phyloP scores from a whole-genome alignment of 2,113 vertebrate genomes.

The Siniperca knerii region DNA sequence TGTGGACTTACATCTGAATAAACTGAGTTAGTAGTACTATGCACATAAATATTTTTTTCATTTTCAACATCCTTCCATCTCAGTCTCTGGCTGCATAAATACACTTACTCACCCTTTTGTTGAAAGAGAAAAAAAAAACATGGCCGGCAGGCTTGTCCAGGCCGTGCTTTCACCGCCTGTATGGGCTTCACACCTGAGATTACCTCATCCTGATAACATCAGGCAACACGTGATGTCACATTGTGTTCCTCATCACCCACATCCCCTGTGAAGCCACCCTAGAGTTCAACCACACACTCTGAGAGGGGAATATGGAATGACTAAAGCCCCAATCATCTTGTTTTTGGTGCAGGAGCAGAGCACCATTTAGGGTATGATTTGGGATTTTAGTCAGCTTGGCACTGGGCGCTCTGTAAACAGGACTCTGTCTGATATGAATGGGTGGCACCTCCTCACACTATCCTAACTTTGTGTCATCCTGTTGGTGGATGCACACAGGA shows the following conservation, averaged over 20 bases:
- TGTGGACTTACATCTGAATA: constrained; percentile 31
- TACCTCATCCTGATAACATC: constrained; percentile 52
- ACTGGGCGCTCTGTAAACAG: constrained; percentile 33
- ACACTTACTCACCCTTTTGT: constrained; percentile 28
- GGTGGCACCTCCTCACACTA: constrained; percentile 16
- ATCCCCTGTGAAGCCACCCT: constrained; percentile 1
- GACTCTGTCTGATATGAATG: not conserved
- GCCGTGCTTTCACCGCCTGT: constrained; percentile 48
- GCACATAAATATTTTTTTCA: not conserved
- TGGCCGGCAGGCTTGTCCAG: constrained; percentile 55
- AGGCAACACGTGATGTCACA: constrained; percentile 42
- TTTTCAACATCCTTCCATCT: not conserved
- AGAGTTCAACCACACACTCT: not conserved
- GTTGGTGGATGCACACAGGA: constrained; percentile 15
- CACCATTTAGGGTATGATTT: constrained; percentile 48
- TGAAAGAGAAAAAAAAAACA: not conserved
- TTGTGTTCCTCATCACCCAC: constrained; percentile 32
- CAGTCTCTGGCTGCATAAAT: constrained; percentile 2
- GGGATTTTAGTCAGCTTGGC: constrained; percentile 21
- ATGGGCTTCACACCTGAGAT: constrained; percentile 60
- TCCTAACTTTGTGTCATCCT: constrained; percentile 10
- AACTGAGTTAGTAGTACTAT: not conserved
- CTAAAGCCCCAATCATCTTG: constrained; percentile 38
- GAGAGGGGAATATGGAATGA: constrained; percentile 28
- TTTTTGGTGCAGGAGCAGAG: constrained; percentile 39